Conservation (phyloP, 2,888 invertebrate genomes). For the Parochlus steinenii region DNA sequence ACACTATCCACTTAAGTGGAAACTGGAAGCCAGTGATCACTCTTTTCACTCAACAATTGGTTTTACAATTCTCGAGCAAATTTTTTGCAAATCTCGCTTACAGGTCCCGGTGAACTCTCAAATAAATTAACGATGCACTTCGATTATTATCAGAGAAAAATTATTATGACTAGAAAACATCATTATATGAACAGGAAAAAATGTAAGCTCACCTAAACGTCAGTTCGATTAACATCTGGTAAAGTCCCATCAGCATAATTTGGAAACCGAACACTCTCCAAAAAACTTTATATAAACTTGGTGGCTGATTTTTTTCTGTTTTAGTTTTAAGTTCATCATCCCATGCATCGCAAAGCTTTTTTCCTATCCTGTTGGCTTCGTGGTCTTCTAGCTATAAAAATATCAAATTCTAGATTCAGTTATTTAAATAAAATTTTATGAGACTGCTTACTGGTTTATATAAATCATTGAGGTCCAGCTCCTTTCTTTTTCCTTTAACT, state of each 20-base stretch:
- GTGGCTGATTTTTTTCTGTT: slow-evolving; percentile 26
- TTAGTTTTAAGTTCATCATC: slow-evolving; percentile 34
- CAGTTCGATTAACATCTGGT: slow-evolving; percentile 35
- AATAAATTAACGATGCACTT: not conserved
- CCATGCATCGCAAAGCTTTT: slow-evolving; percentile 41
- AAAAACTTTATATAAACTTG: slow-evolving; percentile 38
- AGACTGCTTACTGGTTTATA: slow-evolving; percentile 41
- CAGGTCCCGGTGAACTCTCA: no score
- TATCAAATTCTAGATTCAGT: no score
- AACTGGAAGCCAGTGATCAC: no score
- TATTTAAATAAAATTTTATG: not conserved
- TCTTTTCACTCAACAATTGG: no score
- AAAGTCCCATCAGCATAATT: slow-evolving; percentile 36
- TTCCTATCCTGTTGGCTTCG: slow-evolving; percentile 32
- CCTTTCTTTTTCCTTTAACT: slow-evolving; percentile 52
- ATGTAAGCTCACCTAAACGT: slow-evolving; percentile 44
- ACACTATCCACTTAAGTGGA: no score
- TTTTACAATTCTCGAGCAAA: no score
- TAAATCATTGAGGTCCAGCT: slow-evolving; percentile 55
- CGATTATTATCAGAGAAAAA: not conserved
- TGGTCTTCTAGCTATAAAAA: slow-evolving; percentile 1
- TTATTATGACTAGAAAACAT: not conserved
- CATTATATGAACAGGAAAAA: slow-evolving; percentile 10
- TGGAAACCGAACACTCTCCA: slow-evolving; percentile 41
- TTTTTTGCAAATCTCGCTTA: no score